A percentile compares a stretch with the other conserved stretches of the same genome.
These are phyloP conservation scores for Corythucha ciliata DNA, from an alignment of 2,888 invertebrate genomes.

Conservation along the genomic window DNA sequence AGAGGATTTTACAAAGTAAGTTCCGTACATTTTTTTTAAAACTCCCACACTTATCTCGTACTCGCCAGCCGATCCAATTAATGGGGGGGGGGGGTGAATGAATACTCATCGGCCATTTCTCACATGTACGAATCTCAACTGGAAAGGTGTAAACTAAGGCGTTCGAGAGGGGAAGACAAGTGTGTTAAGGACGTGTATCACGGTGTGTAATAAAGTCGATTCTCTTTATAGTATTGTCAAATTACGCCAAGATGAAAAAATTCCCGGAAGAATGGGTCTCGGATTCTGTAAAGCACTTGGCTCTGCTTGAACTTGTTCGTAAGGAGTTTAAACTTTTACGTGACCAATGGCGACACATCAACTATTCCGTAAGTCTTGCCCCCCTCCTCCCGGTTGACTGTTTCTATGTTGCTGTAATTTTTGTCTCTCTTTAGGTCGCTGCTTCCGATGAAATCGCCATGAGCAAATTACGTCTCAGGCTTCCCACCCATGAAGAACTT, in stretches of 20 bases:
- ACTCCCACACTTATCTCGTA: too few species aligned
- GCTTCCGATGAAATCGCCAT: conserved; percentile 64
- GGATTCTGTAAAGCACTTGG: conserved; percentile 47
- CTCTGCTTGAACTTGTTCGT: conserved; percentile 51
- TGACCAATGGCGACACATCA: conserved; percentile 42
- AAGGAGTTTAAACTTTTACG: conserved; percentile 51
- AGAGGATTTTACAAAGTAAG: conserved; percentile 49
- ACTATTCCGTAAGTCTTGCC: conserved; percentile 41
- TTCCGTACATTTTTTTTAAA: neutral
- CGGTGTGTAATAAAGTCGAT: neutral
- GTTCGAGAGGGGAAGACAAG: too few species aligned
- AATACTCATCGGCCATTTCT: too few species aligned
- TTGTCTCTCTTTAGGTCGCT: conserved; percentile 39
- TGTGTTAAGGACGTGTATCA: neutral
- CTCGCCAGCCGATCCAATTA: too few species aligned
- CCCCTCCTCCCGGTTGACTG: neutral
- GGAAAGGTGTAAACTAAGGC: too few species aligned
- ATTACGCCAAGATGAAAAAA: conserved; percentile 41
- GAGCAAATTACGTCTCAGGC: conserved; percentile 53
- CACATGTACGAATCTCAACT: too few species aligned
- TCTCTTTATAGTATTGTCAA: conserved; percentile 42
- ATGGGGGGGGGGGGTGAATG: too few species aligned
- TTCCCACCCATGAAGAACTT: conserved; percentile 45
- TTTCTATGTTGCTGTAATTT: neutral
- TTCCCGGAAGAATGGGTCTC: conserved; percentile 40